These are phyloP conservation scores for Pseudoips prasinana DNA, from an alignment of 2,888 invertebrate species.

Conservation along the genomic window DNA sequence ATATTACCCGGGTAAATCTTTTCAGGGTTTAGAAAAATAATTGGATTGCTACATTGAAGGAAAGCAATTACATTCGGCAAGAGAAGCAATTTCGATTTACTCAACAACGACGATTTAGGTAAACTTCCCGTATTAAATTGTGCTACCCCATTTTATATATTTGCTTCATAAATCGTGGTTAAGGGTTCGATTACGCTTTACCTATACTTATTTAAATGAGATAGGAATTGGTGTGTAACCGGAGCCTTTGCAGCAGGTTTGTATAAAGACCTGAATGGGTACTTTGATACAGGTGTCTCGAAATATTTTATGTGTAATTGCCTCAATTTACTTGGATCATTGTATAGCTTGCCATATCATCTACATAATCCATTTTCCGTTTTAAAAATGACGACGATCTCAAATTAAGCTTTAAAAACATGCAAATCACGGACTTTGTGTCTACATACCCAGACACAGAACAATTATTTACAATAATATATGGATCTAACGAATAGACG, in stretches of 20 bases:
- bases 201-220: slow-evolving; percentile 55
- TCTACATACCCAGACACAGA: too few species aligned
- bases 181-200: slow-evolving; percentile 56
- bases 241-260: not conserved
- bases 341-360: too few species aligned
- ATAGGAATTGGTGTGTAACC: slow-evolving; percentile 28
- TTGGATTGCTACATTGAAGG: slow-evolving; percentile 71
- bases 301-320: too few species aligned
- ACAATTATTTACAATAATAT: too few species aligned
- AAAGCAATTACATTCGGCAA: slow-evolving; percentile 73
- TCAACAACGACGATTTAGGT: slow-evolving; percentile 62
- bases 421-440: too few species aligned
- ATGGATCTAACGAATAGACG: too few species aligned
- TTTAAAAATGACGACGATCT: too few species aligned
- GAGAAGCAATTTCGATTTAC: slow-evolving; percentile 68
- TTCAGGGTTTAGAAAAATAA: slow-evolving; percentile 75
- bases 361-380: too few species aligned
- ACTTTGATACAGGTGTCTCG: too few species aligned
- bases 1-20: slow-evolving; percentile 62
- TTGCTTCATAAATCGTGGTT: slow-evolving; percentile 58
- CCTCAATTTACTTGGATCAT: too few species aligned
- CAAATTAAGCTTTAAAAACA: too few species aligned
- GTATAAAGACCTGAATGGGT: too few species aligned
- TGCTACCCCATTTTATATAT: slow-evolving; percentile 56
- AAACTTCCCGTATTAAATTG: slow-evolving; percentile 63